Evolutionary conservation across 2,797 vertebrate genomes (phyloP), one percentile per base, ranked within the genome.

Genomic region (Dryobates pubescens): DNA sequence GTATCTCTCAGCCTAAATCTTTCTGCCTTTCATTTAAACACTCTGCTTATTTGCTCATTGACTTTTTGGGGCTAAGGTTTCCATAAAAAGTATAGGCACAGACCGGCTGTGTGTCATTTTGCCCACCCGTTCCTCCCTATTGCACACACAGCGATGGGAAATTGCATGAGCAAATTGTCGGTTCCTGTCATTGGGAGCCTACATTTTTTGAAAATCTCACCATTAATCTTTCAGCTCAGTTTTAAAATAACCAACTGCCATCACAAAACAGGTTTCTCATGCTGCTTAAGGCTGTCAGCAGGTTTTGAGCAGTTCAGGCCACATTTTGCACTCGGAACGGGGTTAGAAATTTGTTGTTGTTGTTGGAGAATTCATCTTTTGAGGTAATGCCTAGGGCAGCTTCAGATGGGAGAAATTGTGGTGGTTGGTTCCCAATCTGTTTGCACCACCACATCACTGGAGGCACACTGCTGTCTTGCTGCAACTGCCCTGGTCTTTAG

Each of bases 151-250:
- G 82, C 45, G 12, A 93, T 95, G 94, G 96, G 94, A 92, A 97
- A 97, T 94, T 96, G 93, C 90, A 89, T 94, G 94, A 96, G 91
- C 95, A 96, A 96, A 96, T 96, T 95, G 94, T 93, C 87, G 30
- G 92, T 94, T 94, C 86, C 92, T 94, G 90, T 90, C 89, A 92
- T 5, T 92, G 95, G 85, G 82, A 88, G 89, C 79, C 87, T 84
- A 94, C 90, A 86, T 92, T 90, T 93, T 96, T 93, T 92, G 12
- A 90, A 93, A 94, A 95, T 94, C 94, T 95, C 93, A 83, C 93
- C 88, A 81, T 96, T 93, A 96, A 96, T 96, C 95, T 96, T 96
- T 95, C 94, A 94, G 80, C 78, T 94, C 93, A 86, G 89, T 93
- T 95, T 96, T 96, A 96, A 95, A 96, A 94, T 95, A 92, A 95